phyloP scores from a whole-genome alignment of 23 tunicate genomes.

The Styela clava region DNA sequence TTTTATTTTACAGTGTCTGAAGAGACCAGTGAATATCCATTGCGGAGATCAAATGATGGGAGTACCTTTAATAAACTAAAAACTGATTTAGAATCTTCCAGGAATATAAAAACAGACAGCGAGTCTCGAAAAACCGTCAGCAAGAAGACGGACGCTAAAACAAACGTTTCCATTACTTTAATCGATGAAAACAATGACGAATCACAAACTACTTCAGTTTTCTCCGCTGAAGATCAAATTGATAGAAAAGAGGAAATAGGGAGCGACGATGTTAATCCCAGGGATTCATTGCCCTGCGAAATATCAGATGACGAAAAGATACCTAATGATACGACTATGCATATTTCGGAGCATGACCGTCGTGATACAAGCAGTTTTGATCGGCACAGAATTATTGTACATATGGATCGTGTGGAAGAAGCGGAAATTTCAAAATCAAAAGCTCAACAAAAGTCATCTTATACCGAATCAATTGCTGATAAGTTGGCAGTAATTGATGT shows the following conservation, averaged over 20 bases:
- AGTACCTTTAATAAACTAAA: no score
- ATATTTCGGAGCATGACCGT: not conserved
- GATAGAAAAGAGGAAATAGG: not conserved
- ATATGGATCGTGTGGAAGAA: not conserved
- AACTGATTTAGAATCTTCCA: no score
- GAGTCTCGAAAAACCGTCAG: no score
- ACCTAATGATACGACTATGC: not conserved
- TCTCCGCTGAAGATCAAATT: not conserved
- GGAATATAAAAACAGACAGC: no score
- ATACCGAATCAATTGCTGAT: no score
- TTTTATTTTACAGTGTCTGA: no score
- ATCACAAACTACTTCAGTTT: not conserved
- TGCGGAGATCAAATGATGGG: no score
- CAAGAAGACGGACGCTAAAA: no score
- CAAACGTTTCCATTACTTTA: no score
- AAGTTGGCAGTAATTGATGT: not conserved
- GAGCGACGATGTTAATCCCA: not conserved
- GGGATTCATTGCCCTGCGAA: not conserved
- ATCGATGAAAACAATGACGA: not conserved
- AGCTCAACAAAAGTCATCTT: not conserved
- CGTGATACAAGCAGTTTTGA: not conserved
- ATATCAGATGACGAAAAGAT: not conserved
- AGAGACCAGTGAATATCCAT: no score
- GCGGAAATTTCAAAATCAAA: not conserved
- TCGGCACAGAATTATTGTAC: no score